phyloP scores from a whole-genome alignment of 2,888 invertebrate genomes.

The Crepidodera aurea region DNA sequence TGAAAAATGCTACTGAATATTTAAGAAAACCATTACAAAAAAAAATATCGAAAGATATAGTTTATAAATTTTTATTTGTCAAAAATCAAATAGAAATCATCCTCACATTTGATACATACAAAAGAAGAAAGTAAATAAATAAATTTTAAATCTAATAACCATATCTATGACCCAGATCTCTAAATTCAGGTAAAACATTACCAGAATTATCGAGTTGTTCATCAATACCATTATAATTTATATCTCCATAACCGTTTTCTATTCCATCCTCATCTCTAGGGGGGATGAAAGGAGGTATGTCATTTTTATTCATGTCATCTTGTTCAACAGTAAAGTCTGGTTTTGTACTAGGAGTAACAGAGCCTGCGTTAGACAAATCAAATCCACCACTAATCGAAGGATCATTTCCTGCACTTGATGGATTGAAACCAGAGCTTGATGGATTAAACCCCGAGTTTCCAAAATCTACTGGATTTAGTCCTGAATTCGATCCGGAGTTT shows the following conservation, averaged over 20 bases:
- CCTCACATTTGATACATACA: too few species aligned
- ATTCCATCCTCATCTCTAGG: background rate
- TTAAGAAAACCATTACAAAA: too few species aligned
- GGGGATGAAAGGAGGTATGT: conserved; percentile 13
- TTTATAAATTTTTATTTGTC: too few species aligned
- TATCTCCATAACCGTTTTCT: background rate
- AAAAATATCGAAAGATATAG: too few species aligned
- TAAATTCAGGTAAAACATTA: too few species aligned
- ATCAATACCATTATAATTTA: background rate
- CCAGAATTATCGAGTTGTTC: too few species aligned
- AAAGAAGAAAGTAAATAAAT: too few species aligned
- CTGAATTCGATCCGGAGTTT: background rate
- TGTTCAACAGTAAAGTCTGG: conserved; percentile 20
- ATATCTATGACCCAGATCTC: background rate
- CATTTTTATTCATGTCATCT: conserved; percentile 20
- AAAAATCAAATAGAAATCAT: too few species aligned
- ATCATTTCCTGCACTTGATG: background rate
- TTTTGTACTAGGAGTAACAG: background rate
- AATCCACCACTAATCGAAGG: too few species aligned
- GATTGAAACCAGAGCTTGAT: background rate
- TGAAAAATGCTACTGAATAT: too few species aligned
- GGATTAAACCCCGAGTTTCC: background rate
- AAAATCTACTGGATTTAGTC: background rate
- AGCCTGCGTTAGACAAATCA: too few species aligned
- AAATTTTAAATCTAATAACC: background rate